These are phyloP conservation scores for Daphoenositta chrysoptera DNA, from an alignment of 2,113 vertebrate genomes.

Conservation along the genomic window DNA sequence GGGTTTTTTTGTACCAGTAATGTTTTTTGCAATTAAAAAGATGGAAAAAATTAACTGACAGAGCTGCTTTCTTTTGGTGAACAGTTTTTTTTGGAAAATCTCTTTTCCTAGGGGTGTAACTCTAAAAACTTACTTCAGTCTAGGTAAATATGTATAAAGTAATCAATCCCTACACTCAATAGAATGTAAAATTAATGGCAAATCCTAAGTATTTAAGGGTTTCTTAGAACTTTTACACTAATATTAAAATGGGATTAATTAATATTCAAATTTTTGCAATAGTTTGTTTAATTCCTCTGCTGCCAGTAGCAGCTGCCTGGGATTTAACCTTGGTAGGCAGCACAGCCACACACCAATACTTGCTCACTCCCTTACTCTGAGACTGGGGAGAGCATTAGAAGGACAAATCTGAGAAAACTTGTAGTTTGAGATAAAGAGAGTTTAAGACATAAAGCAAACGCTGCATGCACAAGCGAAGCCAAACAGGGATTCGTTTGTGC, in stretches of 20 bases:
- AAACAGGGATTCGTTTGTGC: not conserved
- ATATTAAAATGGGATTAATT: not conserved
- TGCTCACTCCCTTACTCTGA: rapidly evolving
- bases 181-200: not conserved
- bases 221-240: not conserved
- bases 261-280: not conserved
- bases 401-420: not conserved
- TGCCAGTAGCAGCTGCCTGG: not conserved
- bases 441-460: rapidly evolving
- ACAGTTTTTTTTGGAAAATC: not conserved
- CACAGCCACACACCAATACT: not conserved
- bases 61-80: not conserved
- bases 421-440: not conserved
- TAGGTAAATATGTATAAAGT: not conserved
- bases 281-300: not conserved
- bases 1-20: not conserved
- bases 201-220: not conserved
- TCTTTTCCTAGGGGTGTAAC: not conserved
- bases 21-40: not conserved
- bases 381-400: not conserved
- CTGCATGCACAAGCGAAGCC: not conserved
- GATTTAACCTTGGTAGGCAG: not conserved
- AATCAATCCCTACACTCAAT: not conserved
- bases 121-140: not conserved
- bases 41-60: not conserved